phyloP scores from a whole-genome alignment of 2,888 invertebrate genomes.

The Drosophila cracens region DNA sequence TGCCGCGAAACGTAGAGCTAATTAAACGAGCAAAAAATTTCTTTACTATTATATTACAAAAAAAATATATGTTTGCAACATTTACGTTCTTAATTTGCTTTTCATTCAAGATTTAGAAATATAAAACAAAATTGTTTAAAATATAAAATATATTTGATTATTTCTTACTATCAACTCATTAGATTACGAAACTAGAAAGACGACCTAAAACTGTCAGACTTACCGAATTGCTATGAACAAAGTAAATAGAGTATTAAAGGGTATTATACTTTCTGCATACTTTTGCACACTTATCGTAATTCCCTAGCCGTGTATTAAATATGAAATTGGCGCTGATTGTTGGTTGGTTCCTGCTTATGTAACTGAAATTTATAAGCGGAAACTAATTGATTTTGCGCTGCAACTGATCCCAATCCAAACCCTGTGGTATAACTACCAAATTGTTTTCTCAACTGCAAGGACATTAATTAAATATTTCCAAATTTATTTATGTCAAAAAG shows the following conservation, averaged over 20 bases:
- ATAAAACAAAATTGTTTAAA: neutral
- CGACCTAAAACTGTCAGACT: neutral
- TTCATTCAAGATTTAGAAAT: neutral
- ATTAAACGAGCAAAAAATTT: neutral
- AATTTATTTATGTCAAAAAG: constrained; percentile 27
- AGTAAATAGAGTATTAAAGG: neutral
- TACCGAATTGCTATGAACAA: neutral
- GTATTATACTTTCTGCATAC: neutral
- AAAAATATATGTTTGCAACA: too few relatives aligned
- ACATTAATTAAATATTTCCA: constrained; percentile 32
- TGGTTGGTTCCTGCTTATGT: constrained; percentile 21
- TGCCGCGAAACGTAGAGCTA: neutral
- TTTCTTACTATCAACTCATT: neutral
- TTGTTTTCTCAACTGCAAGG: constrained; percentile 5
- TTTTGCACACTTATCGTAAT: neutral
- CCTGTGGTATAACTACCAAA: constrained; percentile 7
- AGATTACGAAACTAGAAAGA: accelerated
- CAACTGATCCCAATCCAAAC: constrained; percentile 26
- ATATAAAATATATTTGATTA: neutral
- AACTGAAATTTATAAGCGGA: constrained; percentile 43
- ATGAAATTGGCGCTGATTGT: constrained; percentile 26
- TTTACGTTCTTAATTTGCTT: neutral
- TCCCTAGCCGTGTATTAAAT: constrained; percentile 25
- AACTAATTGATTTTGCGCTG: constrained; percentile 45
- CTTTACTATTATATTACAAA: neutral